These are phyloP conservation scores for Mesoclemmys tuberculata DNA, from an alignment of 2,113 vertebrate species.

Conservation along the genomic window DNA sequence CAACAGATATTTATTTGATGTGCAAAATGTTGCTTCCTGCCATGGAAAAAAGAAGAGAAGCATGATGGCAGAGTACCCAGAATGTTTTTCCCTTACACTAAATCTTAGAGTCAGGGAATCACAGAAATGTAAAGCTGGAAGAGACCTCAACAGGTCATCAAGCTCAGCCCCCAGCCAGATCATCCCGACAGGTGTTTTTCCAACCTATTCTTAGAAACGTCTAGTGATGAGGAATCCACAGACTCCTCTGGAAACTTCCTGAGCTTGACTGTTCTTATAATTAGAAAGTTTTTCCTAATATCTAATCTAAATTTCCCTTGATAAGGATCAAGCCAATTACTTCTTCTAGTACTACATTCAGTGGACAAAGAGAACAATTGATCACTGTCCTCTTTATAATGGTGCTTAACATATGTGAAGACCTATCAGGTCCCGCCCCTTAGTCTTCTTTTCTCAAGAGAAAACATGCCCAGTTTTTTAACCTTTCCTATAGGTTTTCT, in stretches of 20 bases:
- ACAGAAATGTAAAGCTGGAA: not conserved
- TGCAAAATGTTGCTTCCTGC: not conserved
- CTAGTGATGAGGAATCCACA: not conserved
- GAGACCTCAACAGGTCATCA: not conserved
- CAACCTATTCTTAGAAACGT: not conserved
- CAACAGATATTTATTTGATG: not conserved
- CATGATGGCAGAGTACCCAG: fast-evolving
- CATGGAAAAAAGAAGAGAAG: not conserved
- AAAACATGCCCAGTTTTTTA: not conserved
- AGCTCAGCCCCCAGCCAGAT: not conserved
- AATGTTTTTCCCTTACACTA: not conserved
- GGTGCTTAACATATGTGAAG: not conserved
- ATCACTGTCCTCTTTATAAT: not conserved
- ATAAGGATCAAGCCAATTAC: not conserved
- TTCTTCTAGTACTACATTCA: not conserved
- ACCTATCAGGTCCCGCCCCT: not conserved
- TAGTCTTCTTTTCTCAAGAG: not conserved
- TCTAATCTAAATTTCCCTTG: not conserved
- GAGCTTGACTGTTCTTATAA: not conserved
- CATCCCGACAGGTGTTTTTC: not conserved
- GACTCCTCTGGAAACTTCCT: not conserved
- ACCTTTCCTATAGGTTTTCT: not conserved
- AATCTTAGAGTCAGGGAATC: not conserved
- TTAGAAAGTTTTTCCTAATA: not conserved
- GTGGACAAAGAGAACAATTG: not conserved